Conservation (phyloP, 2,797 vertebrate species). For the Rallus crepitans region DNA sequence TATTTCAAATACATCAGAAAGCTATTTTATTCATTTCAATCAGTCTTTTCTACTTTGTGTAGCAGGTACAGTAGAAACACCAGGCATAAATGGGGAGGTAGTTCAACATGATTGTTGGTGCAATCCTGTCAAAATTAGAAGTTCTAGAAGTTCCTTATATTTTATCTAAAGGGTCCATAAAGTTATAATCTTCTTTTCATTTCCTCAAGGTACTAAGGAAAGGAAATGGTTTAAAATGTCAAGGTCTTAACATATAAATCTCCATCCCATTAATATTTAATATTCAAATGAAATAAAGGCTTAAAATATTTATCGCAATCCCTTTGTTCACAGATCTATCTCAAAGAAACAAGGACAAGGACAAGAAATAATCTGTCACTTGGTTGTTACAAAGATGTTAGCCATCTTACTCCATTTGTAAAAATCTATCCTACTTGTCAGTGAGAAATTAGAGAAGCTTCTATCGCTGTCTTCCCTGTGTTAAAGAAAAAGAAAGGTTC, state of each 20-base stretch:
- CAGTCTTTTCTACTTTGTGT: neutral
- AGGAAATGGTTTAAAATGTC: neutral
- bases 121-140: neutral
- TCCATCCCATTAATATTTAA: neutral
- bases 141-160: neutral
- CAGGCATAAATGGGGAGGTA: neutral
- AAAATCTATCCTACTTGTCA: neutral
- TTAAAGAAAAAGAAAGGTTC: neutral
- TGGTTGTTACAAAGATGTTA: neutral
- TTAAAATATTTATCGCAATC: slow-evolving; percentile 8
- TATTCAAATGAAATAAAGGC: neutral
- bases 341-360: neutral
- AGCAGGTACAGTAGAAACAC: neutral
- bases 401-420: neutral
- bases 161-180: neutral
- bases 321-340: neutral
- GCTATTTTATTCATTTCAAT: neutral
- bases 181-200: neutral
- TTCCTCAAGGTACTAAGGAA: neutral
- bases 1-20: neutral
- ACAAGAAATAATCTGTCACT: neutral
- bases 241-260: neutral
- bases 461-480: neutral
- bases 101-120: neutral
- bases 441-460: neutral